Base-by-base conservation (phyloP, 2,888 invertebrate genomes). In the Drosophila emarginata region DNA sequence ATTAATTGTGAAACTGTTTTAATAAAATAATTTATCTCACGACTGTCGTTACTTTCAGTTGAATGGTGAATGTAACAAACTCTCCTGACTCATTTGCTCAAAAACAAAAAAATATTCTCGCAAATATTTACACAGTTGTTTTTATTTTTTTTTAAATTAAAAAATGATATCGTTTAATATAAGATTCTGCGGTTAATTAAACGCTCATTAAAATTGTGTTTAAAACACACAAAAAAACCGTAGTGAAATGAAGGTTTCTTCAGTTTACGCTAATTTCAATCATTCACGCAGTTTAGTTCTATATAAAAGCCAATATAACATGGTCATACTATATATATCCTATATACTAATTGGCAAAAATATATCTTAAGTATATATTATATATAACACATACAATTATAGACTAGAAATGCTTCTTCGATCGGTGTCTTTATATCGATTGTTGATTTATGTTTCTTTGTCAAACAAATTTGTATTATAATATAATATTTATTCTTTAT, bases 41-140 rank as follows among this genome's bases (percentile, higher is more conserved):
- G 56, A 70, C 32, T 21, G 12, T 21, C 37, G 2, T 21, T 32
- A 21, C 21, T 56, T 36, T 14, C n/a, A 52, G 65, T 51, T 61
- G 45, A 64, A 45, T 72, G 50, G 36, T 21, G 9, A 15, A 61
- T 14, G 23, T 39, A 4, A 4, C n/a, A n/a, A n/a, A 23, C 56
- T 57, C 15, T 32, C 23, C 21, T 57, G 68, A 69, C 56, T 74
- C 67, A 64, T 36, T 70, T 60, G 75, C 2, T 59, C 26, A 26
- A 7, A 39, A 60, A 61, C 67, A 11, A 72, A 37, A 69, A 82
- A 5, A 71, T 78, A 28, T 57, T 67, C 52, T 61, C 14, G 61
- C 40, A 61, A 74, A 76, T 80, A 77, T 81, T 83, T 72, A 65
- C 52, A 53, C 81, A 81, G 72, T 66, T 80, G 80, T 45, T 64